A percentile compares a stretch with the other conserved stretches of the same genome.
Evolutionary conservation across 2,888 invertebrate genomes (phyloP).

Genomic region (Morpho helenor): DNA sequence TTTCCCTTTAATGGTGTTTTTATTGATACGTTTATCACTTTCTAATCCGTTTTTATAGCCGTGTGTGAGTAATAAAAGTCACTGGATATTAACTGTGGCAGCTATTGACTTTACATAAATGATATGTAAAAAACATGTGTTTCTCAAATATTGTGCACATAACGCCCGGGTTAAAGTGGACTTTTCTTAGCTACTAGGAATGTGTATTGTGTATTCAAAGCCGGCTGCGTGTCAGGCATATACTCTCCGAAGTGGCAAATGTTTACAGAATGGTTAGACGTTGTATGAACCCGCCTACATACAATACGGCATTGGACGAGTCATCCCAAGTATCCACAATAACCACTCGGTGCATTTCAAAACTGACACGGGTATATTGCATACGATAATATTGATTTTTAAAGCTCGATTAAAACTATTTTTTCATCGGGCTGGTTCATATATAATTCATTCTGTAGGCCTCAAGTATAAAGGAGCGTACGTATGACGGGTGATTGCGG

Average conservation of each 20-base stretch:
- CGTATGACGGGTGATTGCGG: conserved; percentile 42
- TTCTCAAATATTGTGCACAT: conserved; percentile 44
- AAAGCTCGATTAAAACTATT: conserved; percentile 15
- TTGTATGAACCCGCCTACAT: conserved; percentile 53
- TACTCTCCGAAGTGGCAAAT: conserved; percentile 53
- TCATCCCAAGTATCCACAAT: conserved; percentile 51
- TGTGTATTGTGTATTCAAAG: conserved; percentile 41
- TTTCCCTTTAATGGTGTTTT: conserved; percentile 11
- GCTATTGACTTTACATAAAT: conserved; percentile 4
- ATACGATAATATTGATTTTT: conserved; percentile 37
- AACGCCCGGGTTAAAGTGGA: conserved; percentile 47
- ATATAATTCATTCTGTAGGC: conserved; percentile 19
- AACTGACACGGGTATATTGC: conserved; percentile 43
- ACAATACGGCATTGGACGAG: conserved; percentile 44
- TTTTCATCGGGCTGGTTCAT: conserved; percentile 11
- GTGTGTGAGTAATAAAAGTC: conserved; percentile 9
- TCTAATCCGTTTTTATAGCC: conserved; percentile 15
- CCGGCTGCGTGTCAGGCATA: conserved; percentile 45
- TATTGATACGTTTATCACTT: conserved; percentile 15
- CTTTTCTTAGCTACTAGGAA: conserved; percentile 52
- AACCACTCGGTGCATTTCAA: conserved; percentile 50
- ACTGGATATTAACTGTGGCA: conserved; percentile 4
- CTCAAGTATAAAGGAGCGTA: conserved; percentile 27
- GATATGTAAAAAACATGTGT: conserved; percentile 21
- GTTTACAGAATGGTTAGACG: conserved; percentile 73